Conservation (phyloP, 2,113 vertebrate genomes). For the Podiceps cristatus region DNA sequence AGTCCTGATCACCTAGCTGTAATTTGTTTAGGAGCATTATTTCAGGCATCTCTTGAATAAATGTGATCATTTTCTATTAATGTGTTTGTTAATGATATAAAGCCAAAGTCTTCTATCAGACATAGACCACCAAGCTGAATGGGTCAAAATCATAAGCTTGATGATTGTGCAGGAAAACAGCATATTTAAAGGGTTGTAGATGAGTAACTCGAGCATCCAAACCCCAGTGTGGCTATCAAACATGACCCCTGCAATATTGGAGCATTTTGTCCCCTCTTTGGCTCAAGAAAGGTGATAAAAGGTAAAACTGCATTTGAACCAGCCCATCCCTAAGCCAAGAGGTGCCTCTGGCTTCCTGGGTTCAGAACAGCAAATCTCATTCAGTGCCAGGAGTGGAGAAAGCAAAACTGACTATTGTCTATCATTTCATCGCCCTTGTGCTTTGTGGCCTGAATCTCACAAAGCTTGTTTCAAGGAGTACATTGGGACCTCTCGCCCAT, state of each 20-base stretch:
- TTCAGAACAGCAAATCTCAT: neutral
- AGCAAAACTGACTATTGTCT: neutral
- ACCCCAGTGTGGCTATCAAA: rapidly evolving
- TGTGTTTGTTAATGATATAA: neutral
- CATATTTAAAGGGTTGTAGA: neutral
- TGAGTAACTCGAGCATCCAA: neutral
- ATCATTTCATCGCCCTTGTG: neutral
- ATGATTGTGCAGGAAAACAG: neutral
- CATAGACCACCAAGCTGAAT: neutral
- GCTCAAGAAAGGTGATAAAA: neutral
- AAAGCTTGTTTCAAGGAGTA: neutral
- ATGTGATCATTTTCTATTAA: neutral
- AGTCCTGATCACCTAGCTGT: neutral
- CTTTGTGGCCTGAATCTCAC: neutral
- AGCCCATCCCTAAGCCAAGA: neutral
- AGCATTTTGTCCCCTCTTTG: neutral
- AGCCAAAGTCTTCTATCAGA: neutral
- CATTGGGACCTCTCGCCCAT: neutral
- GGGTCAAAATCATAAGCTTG: neutral
- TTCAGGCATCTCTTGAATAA: neutral
- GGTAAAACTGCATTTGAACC: neutral
- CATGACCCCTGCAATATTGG: neutral
- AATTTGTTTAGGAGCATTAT: neutral
- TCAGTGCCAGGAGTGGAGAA: neutral
- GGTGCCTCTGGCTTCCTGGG: neutral